Base-by-base conservation (phyloP, 2,113 vertebrate genomes). In the Crotalus viridis region DNA sequence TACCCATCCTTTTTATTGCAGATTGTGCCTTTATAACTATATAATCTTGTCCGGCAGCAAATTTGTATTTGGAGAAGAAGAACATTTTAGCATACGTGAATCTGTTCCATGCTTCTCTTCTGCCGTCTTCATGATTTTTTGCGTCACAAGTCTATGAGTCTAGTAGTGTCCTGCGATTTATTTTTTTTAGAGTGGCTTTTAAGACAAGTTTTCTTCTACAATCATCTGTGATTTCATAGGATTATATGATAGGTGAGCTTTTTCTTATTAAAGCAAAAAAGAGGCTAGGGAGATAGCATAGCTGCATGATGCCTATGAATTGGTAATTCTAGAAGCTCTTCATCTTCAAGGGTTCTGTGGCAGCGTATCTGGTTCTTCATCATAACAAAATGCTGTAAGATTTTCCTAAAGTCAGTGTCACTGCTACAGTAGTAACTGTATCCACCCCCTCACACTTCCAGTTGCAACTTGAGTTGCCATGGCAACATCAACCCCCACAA, bases 371-470 rank as follows among this genome's bases (percentile, higher is more conserved):
- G 56, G 39, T 28, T 39, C 52, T 26, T 26, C 57, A 69, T 69
- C 61, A 74, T 56, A 81, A n/a, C 15, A 91, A 85, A n/a, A 48
- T 1, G 15, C 91, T 92, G 61, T 64, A 89, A 81, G 87, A 81
- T 92, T 81, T 9, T 6, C 61, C 21, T 10, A 21, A 13, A 92
- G 61, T 89, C 91, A 89, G n/a, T 81, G 87, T 57, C 74, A 26
- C 28, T 9, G 22, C 22, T 1, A n/a, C 94, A 94, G 39, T 90
- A 54, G 59, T 88, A 61, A 85, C 86, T 52, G 69, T 55, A 39
- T 4, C 90, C 64, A 85, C 93, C 43, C 86, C 59, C 93, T 91
- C 90, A 88, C 7, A 81, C 61, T 88, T 69, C 90, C 69, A 88
- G 90, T 56, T 6, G 43, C 61, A 57, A 91, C 64, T 85, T 87